Evolutionary conservation across 2,797 vertebrate genomes (phyloP).

Genomic region (Halcyon leucocephala): DNA sequence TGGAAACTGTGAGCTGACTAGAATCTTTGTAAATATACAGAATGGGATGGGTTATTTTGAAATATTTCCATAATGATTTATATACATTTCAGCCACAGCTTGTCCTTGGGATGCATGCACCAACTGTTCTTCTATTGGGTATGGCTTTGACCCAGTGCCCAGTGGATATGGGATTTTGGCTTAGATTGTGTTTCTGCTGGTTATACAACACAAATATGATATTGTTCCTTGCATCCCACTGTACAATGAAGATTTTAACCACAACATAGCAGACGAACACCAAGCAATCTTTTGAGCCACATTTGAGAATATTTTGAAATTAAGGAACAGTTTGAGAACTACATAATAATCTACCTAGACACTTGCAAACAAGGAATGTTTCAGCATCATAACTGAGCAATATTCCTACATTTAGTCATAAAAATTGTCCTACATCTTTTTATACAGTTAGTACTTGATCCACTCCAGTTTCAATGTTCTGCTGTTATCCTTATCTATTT

Average conservation of each 20-base stretch:
- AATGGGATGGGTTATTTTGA: not conserved
- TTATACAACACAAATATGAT: not conserved
- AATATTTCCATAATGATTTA: not conserved
- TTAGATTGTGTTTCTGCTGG: not conserved
- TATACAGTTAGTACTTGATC: slow-evolving; percentile 43
- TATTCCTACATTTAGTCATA: not conserved
- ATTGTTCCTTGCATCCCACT: not conserved
- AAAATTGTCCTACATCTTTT: slow-evolving; percentile 2
- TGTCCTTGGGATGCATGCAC: not conserved
- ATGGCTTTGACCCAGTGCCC: not conserved
- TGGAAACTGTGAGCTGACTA: not conserved
- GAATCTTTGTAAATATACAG: not conserved
- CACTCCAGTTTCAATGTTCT: not conserved
- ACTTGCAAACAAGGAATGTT: not conserved
- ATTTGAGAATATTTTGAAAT: not conserved
- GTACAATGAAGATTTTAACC: not conserved
- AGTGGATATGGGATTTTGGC: not conserved
- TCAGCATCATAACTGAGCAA: not conserved
- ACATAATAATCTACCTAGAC: not conserved
- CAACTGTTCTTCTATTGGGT: not conserved
- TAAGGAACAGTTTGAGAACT: not conserved
- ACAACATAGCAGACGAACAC: not conserved
- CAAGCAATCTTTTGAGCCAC: not conserved
- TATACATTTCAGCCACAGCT: not conserved
- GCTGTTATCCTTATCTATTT: not conserved